These are phyloP conservation scores for Benthosema pterotum DNA, from an alignment of 2,797 vertebrate genomes.

Conservation along the genomic window DNA sequence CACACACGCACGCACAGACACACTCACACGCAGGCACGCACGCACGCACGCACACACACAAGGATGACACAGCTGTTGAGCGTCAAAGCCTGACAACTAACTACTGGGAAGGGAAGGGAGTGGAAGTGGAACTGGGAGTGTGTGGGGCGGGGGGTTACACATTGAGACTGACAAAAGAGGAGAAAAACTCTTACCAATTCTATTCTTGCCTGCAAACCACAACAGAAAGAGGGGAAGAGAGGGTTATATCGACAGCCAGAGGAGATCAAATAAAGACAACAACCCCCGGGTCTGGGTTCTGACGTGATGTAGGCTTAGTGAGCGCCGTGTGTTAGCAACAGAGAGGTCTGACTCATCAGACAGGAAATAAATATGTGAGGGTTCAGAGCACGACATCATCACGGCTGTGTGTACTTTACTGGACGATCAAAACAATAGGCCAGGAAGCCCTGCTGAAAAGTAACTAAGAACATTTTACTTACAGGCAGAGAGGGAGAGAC, in stretches of 20 bases:
- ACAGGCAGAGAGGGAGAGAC: constrained; percentile 8
- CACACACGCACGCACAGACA: no score
- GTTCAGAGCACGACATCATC: no score
- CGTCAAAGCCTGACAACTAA: constrained; percentile 40
- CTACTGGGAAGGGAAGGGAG: not conserved
- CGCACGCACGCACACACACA: constrained; percentile 16
- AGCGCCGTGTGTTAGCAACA: not conserved
- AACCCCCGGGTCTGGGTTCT: not conserved
- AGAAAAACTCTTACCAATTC: constrained; percentile 84
- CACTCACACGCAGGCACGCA: no score
- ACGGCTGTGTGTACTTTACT: not conserved
- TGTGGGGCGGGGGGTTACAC: not conserved
- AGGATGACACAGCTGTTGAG: constrained; percentile 40
- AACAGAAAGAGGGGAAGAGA: constrained; percentile 60
- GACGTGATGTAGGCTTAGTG: not conserved
- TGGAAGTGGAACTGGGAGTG: constrained; percentile 12
- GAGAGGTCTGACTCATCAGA: constrained; percentile 1
- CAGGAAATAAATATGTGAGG: not conserved
- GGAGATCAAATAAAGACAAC: constrained; percentile 26
- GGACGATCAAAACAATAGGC: not conserved
- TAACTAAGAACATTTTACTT: not conserved
- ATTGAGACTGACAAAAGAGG: constrained; percentile 39
- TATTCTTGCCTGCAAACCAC: constrained; percentile 87
- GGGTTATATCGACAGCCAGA: constrained; percentile 53
- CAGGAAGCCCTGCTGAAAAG: not conserved